phyloP scores from a whole-genome alignment of 2,888 invertebrate species.

The Carabus problematicus region DNA sequence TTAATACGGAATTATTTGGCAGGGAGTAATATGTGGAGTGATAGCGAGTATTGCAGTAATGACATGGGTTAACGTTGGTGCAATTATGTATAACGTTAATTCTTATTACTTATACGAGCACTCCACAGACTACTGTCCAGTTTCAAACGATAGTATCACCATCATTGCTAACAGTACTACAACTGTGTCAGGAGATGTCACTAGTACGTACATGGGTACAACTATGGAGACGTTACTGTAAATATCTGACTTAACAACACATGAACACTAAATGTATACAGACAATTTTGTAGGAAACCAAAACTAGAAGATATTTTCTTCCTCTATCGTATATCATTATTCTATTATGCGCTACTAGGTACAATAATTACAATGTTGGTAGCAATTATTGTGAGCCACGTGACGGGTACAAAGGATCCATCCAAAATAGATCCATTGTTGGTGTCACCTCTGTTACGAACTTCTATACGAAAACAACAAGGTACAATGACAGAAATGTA shows the following conservation, averaged over 20 bases:
- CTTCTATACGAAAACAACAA: slow-evolving; percentile 24
- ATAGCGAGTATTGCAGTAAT: slow-evolving; percentile 26
- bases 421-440: slow-evolving; percentile 20
- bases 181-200: background rate
- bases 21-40: slow-evolving; percentile 28
- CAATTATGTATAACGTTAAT: slow-evolving; percentile 11
- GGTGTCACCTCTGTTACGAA: slow-evolving; percentile 25
- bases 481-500: background rate
- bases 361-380: slow-evolving; percentile 27
- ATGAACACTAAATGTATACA: too few species aligned
- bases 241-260: too few species aligned
- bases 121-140: background rate
- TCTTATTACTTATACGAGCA: background rate
- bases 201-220: background rate
- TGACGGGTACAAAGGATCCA: slow-evolving; percentile 24
- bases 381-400: slow-evolving; percentile 32
- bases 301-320: slow-evolving; percentile 31
- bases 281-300: too few species aligned
- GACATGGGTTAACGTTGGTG: slow-evolving; percentile 26
- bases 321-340: slow-evolving; percentile 26
- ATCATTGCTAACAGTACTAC: background rate
- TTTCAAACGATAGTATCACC: background rate
- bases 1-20: background rate
- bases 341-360: slow-evolving; percentile 29
- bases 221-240: too few species aligned